Evolutionary conservation across 2,888 invertebrate genomes (phyloP).

Genomic region (Desoria tigrina): DNA sequence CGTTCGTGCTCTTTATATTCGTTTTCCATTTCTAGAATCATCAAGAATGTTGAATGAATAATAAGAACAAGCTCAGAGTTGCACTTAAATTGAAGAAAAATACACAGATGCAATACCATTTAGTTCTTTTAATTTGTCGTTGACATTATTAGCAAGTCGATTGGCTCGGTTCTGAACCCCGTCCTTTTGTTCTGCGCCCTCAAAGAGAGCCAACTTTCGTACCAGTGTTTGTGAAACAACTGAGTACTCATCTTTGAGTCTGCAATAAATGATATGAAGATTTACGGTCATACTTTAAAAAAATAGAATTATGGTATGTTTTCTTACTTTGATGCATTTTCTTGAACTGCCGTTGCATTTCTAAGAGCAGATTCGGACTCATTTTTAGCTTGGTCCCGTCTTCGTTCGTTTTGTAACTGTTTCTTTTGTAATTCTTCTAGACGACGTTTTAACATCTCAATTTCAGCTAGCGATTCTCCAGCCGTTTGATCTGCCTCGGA

Average conservation of each 20-base stretch:
- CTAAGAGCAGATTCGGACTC: constrained; percentile 73
- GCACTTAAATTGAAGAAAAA: constrained; percentile 31
- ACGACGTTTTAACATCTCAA: constrained; percentile 70
- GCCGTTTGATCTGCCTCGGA: constrained; percentile 77
- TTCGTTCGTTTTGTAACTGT: constrained; percentile 77
- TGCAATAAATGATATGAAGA: constrained; percentile 15
- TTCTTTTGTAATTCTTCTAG: constrained; percentile 76
- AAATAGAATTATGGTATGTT: neutral
- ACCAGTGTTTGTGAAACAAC: constrained; percentile 71
- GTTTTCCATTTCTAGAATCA: constrained; percentile 64
- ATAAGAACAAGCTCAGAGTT: neutral
- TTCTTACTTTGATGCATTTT: constrained; percentile 61
- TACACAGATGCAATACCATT: constrained; percentile 59
- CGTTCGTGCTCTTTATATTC: constrained; percentile 69
- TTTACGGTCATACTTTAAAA: neutral
- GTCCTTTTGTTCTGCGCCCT: constrained; percentile 75
- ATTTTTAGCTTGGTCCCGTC: constrained; percentile 76
- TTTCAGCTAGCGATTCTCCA: constrained; percentile 73
- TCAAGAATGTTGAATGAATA: constrained; percentile 23
- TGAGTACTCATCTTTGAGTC: constrained; percentile 69
- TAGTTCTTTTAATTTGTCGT: constrained; percentile 71
- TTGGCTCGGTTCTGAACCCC: constrained; percentile 76
- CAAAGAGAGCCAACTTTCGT: constrained; percentile 72
- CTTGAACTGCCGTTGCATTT: constrained; percentile 70
- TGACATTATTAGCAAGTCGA: constrained; percentile 76